Evolutionary conservation across 1,140 invertebrate species (phyloP).

Genomic region (Camponotus vicinus): DNA sequence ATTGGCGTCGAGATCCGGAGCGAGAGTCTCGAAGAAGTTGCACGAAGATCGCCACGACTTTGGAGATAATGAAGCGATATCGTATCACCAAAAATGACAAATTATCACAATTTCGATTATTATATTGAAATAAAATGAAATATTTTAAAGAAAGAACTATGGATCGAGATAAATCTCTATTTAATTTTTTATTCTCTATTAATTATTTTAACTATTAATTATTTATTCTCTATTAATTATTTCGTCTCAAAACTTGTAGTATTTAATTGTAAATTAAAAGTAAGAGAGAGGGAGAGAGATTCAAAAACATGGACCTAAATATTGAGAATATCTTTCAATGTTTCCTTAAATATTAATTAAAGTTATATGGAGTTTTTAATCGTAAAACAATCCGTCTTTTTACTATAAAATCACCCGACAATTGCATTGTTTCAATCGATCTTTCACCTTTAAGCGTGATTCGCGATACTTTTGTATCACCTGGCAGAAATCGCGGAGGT

Average conservation of each 20-base stretch:
- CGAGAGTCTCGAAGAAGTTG: not conserved
- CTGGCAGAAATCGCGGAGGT: slow-evolving; percentile 13
- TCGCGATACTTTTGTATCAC: not conserved
- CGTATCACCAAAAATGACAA: not conserved
- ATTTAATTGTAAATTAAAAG: no score
- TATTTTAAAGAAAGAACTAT: not conserved
- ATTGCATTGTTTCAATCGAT: not conserved
- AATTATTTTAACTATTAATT: no score
- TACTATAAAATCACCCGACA: no score
- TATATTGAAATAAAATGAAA: not conserved
- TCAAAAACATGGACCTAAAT: no score
- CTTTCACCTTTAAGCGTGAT: not conserved
- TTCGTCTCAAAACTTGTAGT: no score
- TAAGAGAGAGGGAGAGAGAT: no score
- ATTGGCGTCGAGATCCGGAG: slow-evolving; percentile 49
- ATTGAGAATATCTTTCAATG: no score
- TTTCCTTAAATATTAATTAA: not conserved
- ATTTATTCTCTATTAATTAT: no score
- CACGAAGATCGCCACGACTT: not conserved
- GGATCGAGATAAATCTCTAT: no score
- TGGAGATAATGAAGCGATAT: slow-evolving; percentile 10
- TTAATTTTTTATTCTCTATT: no score
- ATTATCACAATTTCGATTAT: slow-evolving; percentile 22
- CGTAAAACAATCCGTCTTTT: not conserved
- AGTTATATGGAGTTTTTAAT: not conserved